Conservation (phyloP, 2,888 invertebrate species). For the Epirrita christyi region DNA sequence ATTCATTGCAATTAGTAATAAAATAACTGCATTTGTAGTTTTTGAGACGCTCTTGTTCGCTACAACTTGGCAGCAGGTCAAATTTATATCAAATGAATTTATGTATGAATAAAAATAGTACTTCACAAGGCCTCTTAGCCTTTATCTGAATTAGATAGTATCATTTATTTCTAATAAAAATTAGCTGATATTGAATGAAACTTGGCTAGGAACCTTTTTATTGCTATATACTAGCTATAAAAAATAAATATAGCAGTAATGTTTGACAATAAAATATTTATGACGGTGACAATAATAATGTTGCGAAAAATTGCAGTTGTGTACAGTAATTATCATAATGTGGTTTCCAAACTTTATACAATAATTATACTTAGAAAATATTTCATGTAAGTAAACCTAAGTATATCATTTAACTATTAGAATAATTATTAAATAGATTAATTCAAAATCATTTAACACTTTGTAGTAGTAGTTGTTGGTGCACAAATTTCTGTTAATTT, state of each 20-base stretch:
- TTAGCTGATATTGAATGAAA: conserved; percentile 7
- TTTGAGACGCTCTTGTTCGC: background rate
- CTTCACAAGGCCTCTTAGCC: conserved; percentile 21
- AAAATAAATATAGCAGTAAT: conserved; percentile 19
- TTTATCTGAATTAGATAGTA: conserved; percentile 17
- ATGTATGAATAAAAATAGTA: conserved; percentile 5
- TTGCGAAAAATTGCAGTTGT: conserved; percentile 17
- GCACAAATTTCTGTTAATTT: conserved; percentile 71
- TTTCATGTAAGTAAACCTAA: conserved; percentile 21
- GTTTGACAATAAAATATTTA: conserved; percentile 34
- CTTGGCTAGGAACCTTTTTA: conserved; percentile 21
- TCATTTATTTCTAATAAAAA: conserved; percentile 8
- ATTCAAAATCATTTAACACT: conserved; percentile 55
- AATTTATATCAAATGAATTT: conserved; percentile 20
- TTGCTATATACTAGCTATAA: conserved; percentile 23
- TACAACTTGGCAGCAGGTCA: background rate
- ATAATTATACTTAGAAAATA: conserved; percentile 22
- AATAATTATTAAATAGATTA: conserved; percentile 34
- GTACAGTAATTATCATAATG: conserved; percentile 18
- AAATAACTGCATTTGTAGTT: conserved; percentile 1
- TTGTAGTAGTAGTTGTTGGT: conserved; percentile 76
- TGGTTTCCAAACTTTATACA: conserved; percentile 25
- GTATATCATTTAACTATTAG: conserved; percentile 24
- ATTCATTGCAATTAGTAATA: too few species aligned
- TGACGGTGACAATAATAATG: conserved; percentile 22